Evolutionary conservation across 92 coral and sea anemone genomes (phyloP).

Genomic region (Heteractis magnifica): DNA sequence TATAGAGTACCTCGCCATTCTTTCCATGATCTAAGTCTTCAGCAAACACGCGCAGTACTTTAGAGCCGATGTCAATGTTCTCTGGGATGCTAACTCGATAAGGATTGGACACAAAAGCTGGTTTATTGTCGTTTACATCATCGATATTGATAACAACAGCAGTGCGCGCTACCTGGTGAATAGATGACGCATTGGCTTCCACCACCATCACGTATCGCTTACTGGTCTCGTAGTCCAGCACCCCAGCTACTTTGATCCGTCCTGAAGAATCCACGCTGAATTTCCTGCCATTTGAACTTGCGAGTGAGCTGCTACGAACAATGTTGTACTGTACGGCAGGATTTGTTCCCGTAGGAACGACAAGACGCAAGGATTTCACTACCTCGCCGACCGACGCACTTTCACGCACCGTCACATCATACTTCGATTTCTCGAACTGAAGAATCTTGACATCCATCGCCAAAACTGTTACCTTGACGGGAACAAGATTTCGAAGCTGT

Average conservation of each 20-base stretch:
- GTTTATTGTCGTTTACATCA: slow-evolving; percentile 84
- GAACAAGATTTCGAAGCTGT: slow-evolving; percentile 53
- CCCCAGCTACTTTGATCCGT: slow-evolving; percentile 43
- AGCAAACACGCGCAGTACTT: slow-evolving; percentile 88
- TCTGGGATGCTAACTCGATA: slow-evolving; percentile 87
- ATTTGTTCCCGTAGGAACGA: slow-evolving; percentile 61
- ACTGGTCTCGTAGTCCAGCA: slow-evolving; percentile 70
- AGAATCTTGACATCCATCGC: slow-evolving; percentile 60
- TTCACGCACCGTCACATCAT: slow-evolving; percentile 63
- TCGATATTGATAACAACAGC: slow-evolving; percentile 71
- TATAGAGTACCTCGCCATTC: slow-evolving; percentile 73
- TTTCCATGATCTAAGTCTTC: slow-evolving; percentile 77
- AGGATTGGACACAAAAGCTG: slow-evolving; percentile 80
- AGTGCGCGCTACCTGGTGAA: slow-evolving; percentile 77
- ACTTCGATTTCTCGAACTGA: slow-evolving; percentile 70
- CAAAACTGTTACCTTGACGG: slow-evolving; percentile 66
- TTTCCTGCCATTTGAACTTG: slow-evolving; percentile 44
- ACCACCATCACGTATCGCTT: slow-evolving; percentile 82
- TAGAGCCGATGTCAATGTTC: slow-evolving; percentile 77
- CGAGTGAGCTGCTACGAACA: slow-evolving; percentile 63
- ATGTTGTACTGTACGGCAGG: slow-evolving; percentile 64
- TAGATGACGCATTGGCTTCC: slow-evolving; percentile 74
- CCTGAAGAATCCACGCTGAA: slow-evolving; percentile 71
- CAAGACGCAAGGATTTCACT: slow-evolving; percentile 47
- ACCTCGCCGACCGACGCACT: slow-evolving; percentile 33